phyloP scores from a whole-genome alignment of 1,140 invertebrate species.

The Prorops nasuta region DNA sequence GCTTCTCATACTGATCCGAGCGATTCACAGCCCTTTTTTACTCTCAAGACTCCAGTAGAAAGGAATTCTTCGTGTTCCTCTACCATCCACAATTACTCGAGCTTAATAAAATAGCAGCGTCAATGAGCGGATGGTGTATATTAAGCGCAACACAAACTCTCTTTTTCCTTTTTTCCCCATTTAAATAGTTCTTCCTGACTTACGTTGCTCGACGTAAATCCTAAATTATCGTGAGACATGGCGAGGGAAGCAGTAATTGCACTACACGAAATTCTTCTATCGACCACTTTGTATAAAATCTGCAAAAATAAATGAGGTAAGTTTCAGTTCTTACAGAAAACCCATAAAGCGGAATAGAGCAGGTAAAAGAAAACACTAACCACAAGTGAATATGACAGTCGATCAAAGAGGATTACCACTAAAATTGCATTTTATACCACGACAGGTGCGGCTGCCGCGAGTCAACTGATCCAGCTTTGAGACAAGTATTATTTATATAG shows the following conservation, averaged over 20 bases:
- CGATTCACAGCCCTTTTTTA: too few relatives aligned
- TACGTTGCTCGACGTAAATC: slow-evolving; percentile 48
- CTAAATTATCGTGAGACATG: slow-evolving; percentile 50
- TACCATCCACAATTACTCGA: too few relatives aligned
- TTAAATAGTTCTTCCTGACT: too few relatives aligned
- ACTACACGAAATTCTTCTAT: neutral
- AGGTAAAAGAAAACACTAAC: neutral
- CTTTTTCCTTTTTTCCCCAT: too few relatives aligned
- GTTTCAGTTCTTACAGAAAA: neutral
- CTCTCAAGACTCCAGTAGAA: too few relatives aligned
- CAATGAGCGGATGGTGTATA: too few relatives aligned
- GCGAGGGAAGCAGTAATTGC: neutral
- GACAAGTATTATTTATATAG: slow-evolving; percentile 53
- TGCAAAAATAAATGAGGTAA: neutral
- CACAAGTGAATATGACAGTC: neutral
- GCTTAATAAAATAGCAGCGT: too few relatives aligned
- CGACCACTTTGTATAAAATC: slow-evolving; percentile 3
- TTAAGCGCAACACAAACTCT: too few relatives aligned
- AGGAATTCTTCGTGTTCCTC: too few relatives aligned
- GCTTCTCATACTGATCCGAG: too few relatives aligned
- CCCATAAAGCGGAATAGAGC: slow-evolving; percentile 3
- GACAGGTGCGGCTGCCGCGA: slow-evolving; percentile 49
- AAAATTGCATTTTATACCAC: too few relatives aligned
- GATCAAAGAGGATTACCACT: neutral
- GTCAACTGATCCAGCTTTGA: slow-evolving; percentile 46